Conservation (phyloP, 2,888 invertebrate genomes). For the Brenthis hecate region DNA sequence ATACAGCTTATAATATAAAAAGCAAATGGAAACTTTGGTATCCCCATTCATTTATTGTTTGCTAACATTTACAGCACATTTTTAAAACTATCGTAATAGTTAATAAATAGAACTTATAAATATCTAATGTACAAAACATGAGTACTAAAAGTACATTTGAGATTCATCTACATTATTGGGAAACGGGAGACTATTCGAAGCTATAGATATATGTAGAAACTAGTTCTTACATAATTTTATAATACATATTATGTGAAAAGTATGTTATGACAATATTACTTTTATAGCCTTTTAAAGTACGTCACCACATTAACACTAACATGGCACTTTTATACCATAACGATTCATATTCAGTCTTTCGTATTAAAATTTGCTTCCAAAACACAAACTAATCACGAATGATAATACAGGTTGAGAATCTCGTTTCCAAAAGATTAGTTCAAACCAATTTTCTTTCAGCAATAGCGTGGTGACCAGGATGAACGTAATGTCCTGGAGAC, state of each 20-base stretch:
- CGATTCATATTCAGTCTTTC: constrained; percentile 76
- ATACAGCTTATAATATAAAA: constrained; percentile 29
- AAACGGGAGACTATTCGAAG: constrained; percentile 56
- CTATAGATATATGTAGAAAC: constrained; percentile 34
- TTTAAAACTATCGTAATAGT: constrained; percentile 55
- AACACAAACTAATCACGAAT: constrained; percentile 39
- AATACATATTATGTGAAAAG: background rate
- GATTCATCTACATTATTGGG: constrained; percentile 64
- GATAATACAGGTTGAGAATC: constrained; percentile 19
- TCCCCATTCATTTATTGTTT: constrained; percentile 48
- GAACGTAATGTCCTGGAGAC: constrained; percentile 83
- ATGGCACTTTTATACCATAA: constrained; percentile 77
- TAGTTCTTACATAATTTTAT: constrained; percentile 21
- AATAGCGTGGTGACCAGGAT: constrained; percentile 81
- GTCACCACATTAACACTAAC: constrained; percentile 68
- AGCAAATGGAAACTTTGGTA: constrained; percentile 60
- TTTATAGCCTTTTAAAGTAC: constrained; percentile 31
- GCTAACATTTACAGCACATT: constrained; percentile 49
- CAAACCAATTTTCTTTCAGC: constrained; percentile 78
- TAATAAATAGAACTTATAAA: constrained; percentile 64
- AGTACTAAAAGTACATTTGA: constrained; percentile 59
- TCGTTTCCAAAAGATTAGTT: constrained; percentile 38
- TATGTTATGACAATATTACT: constrained; percentile 18
- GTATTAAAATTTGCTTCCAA: constrained; percentile 53
- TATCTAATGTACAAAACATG: constrained; percentile 63